phyloP scores from a whole-genome alignment of 2,797 vertebrate genomes.

The Pantherophis vulpinus region DNA sequence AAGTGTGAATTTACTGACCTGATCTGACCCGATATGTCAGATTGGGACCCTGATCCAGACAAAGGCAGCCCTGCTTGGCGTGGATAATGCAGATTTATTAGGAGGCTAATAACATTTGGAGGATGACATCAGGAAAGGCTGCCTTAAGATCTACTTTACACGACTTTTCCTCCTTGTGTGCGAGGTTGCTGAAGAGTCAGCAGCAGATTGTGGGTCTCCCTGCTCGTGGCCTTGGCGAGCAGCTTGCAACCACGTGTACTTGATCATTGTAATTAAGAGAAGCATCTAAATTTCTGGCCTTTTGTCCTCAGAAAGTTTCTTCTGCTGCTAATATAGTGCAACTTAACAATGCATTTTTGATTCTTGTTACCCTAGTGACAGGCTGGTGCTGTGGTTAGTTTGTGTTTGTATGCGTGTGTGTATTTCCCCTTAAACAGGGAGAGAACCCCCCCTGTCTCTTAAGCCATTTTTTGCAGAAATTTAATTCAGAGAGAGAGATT shows the following conservation, averaged over 20 bases:
- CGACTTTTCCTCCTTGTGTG: not conserved
- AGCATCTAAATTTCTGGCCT: not conserved
- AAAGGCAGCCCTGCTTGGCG: not conserved
- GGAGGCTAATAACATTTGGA: not conserved
- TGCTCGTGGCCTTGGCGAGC: not conserved
- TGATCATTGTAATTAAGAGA: fast-evolving
- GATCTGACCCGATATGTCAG: not conserved
- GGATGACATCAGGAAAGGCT: not conserved
- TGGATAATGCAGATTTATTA: not conserved
- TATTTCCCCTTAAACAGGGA: not conserved
- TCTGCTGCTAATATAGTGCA: slow-evolving; percentile 20
- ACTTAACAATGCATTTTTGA: slow-evolving; percentile 31
- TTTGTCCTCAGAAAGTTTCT: not conserved
- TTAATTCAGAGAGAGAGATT: not conserved
- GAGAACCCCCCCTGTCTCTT: not conserved
- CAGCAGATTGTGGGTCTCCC: not conserved
- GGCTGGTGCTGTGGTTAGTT: not conserved
- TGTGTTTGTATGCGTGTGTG: not conserved
- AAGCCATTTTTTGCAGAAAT: not conserved
- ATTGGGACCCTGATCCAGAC: not conserved
- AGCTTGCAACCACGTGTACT: fast-evolving
- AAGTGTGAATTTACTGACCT: not conserved
- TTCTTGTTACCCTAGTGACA: not conserved
- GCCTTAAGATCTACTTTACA: not conserved
- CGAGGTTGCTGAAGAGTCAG: not conserved